phyloP scores from a whole-genome alignment of 2,797 vertebrate genomes.

The Peromyscus melanophrys region DNA sequence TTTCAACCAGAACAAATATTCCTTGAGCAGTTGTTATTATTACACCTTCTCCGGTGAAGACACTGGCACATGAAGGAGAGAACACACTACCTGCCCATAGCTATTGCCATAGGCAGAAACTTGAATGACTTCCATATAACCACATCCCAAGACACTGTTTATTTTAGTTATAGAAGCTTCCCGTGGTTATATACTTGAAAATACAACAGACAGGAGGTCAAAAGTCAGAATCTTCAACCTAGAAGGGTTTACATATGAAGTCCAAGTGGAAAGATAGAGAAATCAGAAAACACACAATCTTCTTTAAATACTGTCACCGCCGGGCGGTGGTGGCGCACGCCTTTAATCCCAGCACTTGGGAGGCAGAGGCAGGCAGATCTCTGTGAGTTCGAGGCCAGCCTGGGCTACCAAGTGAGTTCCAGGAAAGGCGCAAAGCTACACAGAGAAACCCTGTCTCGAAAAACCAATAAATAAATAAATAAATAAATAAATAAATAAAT shows the following conservation, averaged over 20 bases:
- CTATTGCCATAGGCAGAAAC: background rate
- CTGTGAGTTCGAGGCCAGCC: too few species aligned
- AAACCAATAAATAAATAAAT: too few species aligned
- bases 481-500: too few species aligned
- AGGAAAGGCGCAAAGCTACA: too few species aligned
- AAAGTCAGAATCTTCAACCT: background rate
- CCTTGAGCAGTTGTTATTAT: background rate
- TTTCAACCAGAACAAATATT: conserved; percentile 22
- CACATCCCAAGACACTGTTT: background rate
- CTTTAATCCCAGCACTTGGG: too few species aligned
- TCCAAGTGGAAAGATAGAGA: background rate
- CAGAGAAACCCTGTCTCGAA: too few species aligned
- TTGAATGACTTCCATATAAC: background rate
- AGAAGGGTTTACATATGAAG: background rate
- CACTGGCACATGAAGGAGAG: background rate
- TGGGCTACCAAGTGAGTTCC: too few species aligned
- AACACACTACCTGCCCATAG: background rate
- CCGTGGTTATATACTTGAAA: background rate
- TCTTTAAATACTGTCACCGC: background rate
- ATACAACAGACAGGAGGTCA: background rate
- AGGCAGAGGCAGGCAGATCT: too few species aligned
- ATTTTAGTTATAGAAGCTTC: background rate
- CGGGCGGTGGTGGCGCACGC: too few species aligned
- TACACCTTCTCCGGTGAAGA: background rate
- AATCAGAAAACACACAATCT: background rate